Base-by-base conservation (phyloP, 1,140 invertebrate genomes). In the Neuroterus valhalla region DNA sequence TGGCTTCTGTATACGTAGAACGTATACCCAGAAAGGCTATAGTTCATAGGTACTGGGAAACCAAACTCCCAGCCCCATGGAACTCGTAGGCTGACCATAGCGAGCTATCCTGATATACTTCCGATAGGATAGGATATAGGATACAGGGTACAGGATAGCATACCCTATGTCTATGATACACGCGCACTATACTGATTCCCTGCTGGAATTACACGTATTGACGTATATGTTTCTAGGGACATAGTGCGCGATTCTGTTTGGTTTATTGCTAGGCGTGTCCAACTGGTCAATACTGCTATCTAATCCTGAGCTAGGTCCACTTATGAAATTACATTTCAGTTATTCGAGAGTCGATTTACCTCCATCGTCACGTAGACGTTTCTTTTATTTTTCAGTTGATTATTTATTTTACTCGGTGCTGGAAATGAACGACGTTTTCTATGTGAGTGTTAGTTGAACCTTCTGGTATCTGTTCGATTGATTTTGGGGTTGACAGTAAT, bases 141-240 rank as follows among this genome's bases (percentile, higher is more conserved):
- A 84, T 78, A 85, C 81, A 84, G 1, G 0, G 31, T 38, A 5
- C 10, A 38, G 6, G 78, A 80, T 78, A 78, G 81, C 82, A 75
- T 84, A 85, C 77, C 85, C 81, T 83, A 38, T 38, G 31, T 38
- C 82, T 81, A 81, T 84, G 83, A 78, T 78, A 71, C 81, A 82
- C 84, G 82, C 80, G 75, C 76, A 81, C 78, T 74, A 62, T 62
- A 80, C 79, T 78, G 84, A 87, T 88, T 86, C 86, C 76, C 82
- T 81, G 75, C 84, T 80, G 85, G 86, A 87, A 88, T 88, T 88
- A 88, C 87, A 88, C 78, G 84, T 86, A 87, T 87, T 86, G 85
- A 86, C 83, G 84, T 87, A 85, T 86, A 87, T 86, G 77, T 84
- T 82, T 78, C 82, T 80, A 82, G 78, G 78, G 76, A 81, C 82